These are phyloP conservation scores for Anser brachyrhynchus DNA, from an alignment of 2,113 vertebrate species.

Conservation along the genomic window DNA sequence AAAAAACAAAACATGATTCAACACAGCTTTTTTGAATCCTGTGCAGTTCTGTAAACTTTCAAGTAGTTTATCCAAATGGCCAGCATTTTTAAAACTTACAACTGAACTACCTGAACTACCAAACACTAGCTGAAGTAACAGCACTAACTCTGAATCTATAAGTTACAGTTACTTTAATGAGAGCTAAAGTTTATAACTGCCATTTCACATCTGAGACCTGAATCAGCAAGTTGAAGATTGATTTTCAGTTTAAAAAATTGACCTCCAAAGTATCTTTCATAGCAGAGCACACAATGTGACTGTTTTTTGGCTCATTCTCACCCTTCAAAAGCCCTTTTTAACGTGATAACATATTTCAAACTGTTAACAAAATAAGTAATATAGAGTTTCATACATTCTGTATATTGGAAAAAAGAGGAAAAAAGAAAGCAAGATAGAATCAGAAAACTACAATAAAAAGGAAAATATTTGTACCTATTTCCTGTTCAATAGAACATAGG, in stretches of 20 bases:
- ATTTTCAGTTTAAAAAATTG: slow-evolving; percentile 10
- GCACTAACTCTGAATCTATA: background rate
- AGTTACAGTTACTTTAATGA: background rate
- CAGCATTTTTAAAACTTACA: background rate
- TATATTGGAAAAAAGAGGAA: background rate
- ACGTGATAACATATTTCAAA: slow-evolving; percentile 16
- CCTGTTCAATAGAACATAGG: background rate
- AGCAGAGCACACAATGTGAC: background rate
- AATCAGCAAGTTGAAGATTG: background rate
- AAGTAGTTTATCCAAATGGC: background rate
- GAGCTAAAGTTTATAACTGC: background rate
- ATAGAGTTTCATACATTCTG: background rate
- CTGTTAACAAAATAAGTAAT: background rate
- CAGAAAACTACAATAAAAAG: background rate
- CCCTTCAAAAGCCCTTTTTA: slow-evolving; percentile 29
- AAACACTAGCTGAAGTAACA: background rate
- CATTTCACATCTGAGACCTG: background rate
- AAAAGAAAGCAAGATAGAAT: background rate
- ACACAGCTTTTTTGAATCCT: background rate
- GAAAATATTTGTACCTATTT: background rate
- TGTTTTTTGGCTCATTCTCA: slow-evolving; percentile 11
- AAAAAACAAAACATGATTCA: background rate
- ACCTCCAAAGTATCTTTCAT: slow-evolving; percentile 10
- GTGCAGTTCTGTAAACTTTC: background rate
- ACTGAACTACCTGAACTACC: background rate